phyloP scores from a whole-genome alignment of 2,113 vertebrate genomes.

The Oophaga pumilio region DNA sequence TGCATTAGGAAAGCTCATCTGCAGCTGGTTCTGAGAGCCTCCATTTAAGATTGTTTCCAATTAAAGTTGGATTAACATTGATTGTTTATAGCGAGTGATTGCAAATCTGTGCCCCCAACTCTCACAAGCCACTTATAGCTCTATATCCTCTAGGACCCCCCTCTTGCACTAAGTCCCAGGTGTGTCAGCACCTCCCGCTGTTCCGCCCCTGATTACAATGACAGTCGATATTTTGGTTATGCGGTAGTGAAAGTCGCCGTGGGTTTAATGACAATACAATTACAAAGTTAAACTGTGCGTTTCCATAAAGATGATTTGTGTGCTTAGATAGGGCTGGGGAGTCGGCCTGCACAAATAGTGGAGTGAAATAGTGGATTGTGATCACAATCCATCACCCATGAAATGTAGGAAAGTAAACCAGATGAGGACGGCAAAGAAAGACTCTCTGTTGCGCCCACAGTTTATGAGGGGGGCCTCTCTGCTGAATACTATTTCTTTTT shows the following conservation, averaged over 20 bases:
- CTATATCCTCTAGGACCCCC: not conserved
- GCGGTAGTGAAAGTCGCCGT: not conserved
- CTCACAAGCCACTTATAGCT: not conserved
- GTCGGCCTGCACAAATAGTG: constrained; percentile 10
- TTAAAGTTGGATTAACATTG: not conserved
- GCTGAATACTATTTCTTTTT: constrained; percentile 28
- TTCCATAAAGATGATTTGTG: constrained; percentile 20
- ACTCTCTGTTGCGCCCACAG: not conserved
- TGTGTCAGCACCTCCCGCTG: not conserved
- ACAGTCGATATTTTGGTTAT: not conserved
- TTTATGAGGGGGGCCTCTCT: constrained; percentile 27
- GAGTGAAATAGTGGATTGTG: not conserved
- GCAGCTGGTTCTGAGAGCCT: too few relatives aligned
- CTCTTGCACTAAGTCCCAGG: not conserved
- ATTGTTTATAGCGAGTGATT: not conserved
- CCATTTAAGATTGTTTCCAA: not conserved
- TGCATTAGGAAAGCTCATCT: too few relatives aligned
- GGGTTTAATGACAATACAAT: constrained; percentile 17
- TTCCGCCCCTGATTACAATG: not conserved
- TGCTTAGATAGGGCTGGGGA: constrained; percentile 1
- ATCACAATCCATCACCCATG: not conserved
- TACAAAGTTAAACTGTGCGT: constrained; percentile 5
- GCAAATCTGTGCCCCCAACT: not conserved
- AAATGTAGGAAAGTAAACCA: not conserved
- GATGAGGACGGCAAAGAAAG: constrained; percentile 52